Evolutionary conservation across 2,797 vertebrate species (phyloP).

Genomic region (Apogon hyalosoma): DNA sequence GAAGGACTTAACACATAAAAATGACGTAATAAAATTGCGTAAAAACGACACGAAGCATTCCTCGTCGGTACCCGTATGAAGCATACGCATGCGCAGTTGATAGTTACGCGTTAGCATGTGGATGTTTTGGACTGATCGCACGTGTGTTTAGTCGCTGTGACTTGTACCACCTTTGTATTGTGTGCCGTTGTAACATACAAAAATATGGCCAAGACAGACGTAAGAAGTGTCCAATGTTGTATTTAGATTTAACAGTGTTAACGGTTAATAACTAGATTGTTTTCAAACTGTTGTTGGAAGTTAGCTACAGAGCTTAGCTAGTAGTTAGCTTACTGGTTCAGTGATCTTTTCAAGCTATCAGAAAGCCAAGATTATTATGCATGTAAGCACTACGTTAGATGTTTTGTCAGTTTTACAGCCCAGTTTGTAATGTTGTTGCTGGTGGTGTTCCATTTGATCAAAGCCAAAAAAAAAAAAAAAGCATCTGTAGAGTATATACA

Average conservation of each 20-base stretch:
- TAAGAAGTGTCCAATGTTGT: conserved; percentile 29
- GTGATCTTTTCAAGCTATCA: no score
- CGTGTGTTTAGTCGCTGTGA: conserved; percentile 14
- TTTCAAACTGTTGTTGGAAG: neutral
- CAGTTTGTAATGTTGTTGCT: no score
- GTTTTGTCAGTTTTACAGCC: neutral
- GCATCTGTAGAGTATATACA: no score
- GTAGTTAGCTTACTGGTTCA: conserved; percentile 1
- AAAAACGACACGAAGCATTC: neutral
- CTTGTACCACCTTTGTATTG: neutral
- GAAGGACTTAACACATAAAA: no score
- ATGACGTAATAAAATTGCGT: no score
- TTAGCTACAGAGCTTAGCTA: conserved; percentile 25
- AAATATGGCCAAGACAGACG: conserved; percentile 58
- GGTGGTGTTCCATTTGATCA: neutral
- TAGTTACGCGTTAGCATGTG: neutral
- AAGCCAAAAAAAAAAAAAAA: no score
- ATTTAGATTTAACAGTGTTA: neutral
- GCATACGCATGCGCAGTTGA: conserved; percentile 31
- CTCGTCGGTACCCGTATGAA: conserved; percentile 48
- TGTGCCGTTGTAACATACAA: neutral
- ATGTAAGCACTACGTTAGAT: neutral
- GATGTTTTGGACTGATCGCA: conserved; percentile 19
- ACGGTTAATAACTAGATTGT: fast-evolving
- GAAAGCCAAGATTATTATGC: neutral